Conservation (phyloP, 2,113 vertebrate species). For the Eulacestoma nigropectus region DNA sequence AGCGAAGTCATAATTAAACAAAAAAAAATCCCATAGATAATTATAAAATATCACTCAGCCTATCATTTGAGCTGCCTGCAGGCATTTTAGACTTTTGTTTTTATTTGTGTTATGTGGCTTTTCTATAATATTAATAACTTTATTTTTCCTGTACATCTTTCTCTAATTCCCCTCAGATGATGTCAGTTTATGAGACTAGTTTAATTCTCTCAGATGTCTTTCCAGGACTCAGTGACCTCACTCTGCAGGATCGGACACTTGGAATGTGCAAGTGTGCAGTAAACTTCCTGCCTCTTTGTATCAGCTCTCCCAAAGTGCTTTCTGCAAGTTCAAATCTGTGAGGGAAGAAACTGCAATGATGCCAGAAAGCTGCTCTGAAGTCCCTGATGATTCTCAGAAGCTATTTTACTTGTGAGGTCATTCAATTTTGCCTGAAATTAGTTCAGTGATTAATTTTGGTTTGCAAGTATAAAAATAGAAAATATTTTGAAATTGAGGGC, state of each 20-base stretch:
- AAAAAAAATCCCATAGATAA: not conserved
- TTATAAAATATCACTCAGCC: not conserved
- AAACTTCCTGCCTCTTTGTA: conserved; percentile 14
- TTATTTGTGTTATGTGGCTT: not conserved
- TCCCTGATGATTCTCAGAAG: not conserved
- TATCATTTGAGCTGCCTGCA: not conserved
- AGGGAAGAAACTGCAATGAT: not conserved
- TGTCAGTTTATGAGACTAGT: conserved; percentile 3
- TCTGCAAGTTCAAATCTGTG: not conserved
- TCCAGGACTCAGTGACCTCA: conserved; percentile 43
- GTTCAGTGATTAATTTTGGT: not conserved
- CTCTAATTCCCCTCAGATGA: conserved; percentile 2
- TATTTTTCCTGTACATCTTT: not conserved
- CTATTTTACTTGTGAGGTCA: not conserved
- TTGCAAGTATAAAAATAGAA: conserved; percentile 14
- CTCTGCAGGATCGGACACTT: not conserved
- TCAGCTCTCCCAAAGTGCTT: not conserved
- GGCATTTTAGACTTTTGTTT: not conserved
- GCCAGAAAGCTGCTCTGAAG: not conserved
- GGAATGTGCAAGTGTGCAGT: conserved; percentile 6
- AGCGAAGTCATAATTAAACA: not conserved
- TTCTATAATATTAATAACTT: not conserved
- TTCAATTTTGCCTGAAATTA: not conserved
- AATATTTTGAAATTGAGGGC: not conserved
- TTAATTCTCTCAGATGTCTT: conserved; percentile 42